These are phyloP conservation scores for Poeciliopsis infans DNA, from an alignment of 2,797 vertebrate genomes.

Conservation along the genomic window DNA sequence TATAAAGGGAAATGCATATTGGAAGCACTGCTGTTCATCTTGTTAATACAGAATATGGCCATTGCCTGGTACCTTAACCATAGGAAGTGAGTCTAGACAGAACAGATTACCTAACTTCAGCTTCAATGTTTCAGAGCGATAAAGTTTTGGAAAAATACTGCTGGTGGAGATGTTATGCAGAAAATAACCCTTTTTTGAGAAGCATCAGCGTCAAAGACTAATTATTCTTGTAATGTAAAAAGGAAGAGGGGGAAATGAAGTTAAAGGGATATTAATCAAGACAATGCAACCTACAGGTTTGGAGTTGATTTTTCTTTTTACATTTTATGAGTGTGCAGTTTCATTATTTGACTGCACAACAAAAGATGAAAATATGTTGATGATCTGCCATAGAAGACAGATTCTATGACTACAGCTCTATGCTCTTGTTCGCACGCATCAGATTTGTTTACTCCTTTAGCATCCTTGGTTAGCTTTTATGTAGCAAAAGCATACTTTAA, in stretches of 20 bases:
- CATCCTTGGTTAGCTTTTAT: neutral
- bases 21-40: neutral
- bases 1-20: neutral
- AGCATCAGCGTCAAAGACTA: neutral
- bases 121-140: neutral
- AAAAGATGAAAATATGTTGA: neutral
- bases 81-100: neutral
- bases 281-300: neutral
- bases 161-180: neutral
- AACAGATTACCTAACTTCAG: neutral
- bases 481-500: neutral
- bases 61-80: neutral
- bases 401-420: neutral
- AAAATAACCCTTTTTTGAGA: neutral
- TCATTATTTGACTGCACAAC: neutral
- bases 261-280: neutral
- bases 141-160: neutral
- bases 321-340: neutral
- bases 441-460: neutral
- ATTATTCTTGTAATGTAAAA: neutral
- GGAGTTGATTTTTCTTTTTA: neutral
- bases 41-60: neutral
- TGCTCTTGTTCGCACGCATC: neutral
- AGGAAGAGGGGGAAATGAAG: neutral
- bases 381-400: neutral